Base-by-base conservation (phyloP, 2,113 vertebrate genomes). In the Azemiops feae region DNA sequence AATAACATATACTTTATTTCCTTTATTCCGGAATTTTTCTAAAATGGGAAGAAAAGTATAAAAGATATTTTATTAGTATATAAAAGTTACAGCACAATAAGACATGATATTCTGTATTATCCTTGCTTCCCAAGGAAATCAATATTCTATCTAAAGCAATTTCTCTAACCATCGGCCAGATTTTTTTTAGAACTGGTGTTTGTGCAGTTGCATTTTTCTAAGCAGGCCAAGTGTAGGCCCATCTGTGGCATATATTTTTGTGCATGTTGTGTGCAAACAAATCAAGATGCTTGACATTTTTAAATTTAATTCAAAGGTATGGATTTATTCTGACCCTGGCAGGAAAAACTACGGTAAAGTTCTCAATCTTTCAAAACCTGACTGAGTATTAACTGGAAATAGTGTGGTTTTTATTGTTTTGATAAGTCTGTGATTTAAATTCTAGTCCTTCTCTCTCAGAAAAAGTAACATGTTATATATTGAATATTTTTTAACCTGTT, bases 211-310 rank as follows among this genome's bases (percentile, higher is more conserved):
- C 87, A 60, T 94, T 94, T 96, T 20, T 74, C 88, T 85, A 53
- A 96, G 57, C 87, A 53, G 64, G 43, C 55, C 89, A 92, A 25
- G 30, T 86, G 50, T 88, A 95, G 93, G 93, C 47, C 58, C 0
- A 22, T 94, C 85, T 92, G 25, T 54, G 87, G 91, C 91, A 96
- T 96, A 74, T 20, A 94, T 95, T 96, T 97, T 94, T 93, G 91
- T 87, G 57, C 94, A 91, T 74, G 91, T 97, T 93, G 89, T 95
- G 47, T 88, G 74, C 52, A 93, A 58, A 6, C 90, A 16, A 92
- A 93, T 85, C 34, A 93, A 89, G 52, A 94, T 69, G 91, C 88
- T 93, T 93, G 58, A 58, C 90, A 93, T 92, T 39, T 89, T 91
- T 18, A 27, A 92, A 94, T 27, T 91, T 89, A 34, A 92, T 89